phyloP scores from a whole-genome alignment of 2,797 vertebrate species.

The Craterocephalus amniculus region DNA sequence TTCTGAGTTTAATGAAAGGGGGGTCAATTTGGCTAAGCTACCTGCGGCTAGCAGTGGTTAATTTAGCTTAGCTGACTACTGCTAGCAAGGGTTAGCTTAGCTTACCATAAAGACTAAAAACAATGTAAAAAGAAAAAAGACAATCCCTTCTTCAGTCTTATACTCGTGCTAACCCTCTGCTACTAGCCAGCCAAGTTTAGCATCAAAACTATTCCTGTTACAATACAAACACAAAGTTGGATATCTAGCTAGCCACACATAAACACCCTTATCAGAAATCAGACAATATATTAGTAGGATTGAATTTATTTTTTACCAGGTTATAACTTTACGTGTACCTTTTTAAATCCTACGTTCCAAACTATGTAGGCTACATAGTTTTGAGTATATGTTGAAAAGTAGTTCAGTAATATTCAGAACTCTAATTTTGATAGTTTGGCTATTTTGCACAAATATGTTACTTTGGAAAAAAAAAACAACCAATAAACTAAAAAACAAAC shows the following conservation, averaged over 20 bases:
- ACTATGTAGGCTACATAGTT: slow-evolving; percentile 10
- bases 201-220: slow-evolving; percentile 1
- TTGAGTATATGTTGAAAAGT: not conserved
- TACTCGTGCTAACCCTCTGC: slow-evolving; percentile 12
- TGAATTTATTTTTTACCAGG: not conserved
- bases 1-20: not conserved
- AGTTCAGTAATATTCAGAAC: slow-evolving; percentile 9
- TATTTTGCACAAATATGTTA: slow-evolving; percentile 16
- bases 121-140: not conserved
- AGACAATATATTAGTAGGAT: slow-evolving; percentile 12
- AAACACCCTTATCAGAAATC: slow-evolving; percentile 17
- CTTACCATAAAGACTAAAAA: not conserved
- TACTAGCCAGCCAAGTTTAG: not conserved
- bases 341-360: slow-evolving; percentile 5
- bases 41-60: not conserved
- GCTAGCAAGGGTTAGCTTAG: not conserved
- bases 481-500: not conserved
- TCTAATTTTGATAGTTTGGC: slow-evolving; percentile 34
- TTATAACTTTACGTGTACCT: slow-evolving; percentile 2
- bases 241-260: slow-evolving; percentile 10
- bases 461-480: not conserved
- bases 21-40: too few relatives aligned
- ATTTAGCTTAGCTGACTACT: not conserved
- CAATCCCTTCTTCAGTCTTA: not conserved
- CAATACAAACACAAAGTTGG: slow-evolving; percentile 16